Base-by-base conservation (phyloP, 2,113 vertebrate species). In the Megaceryle maxima region DNA sequence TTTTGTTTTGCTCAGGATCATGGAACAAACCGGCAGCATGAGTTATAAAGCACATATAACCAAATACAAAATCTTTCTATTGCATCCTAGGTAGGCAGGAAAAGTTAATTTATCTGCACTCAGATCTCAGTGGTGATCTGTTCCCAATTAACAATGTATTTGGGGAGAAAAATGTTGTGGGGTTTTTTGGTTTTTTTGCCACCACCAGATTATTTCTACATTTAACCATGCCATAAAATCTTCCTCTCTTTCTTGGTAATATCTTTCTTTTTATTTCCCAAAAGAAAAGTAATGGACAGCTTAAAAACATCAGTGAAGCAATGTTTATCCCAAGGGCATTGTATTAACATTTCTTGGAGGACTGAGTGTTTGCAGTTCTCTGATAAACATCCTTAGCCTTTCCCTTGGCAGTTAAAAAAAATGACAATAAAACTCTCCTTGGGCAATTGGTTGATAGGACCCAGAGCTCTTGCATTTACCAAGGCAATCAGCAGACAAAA, bases 301-400 rank as follows among this genome's bases (percentile, higher is more conserved):
- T 95, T 91, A 92, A 96, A 95, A 93, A 78, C 76, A 86, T 60
- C 70, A 79, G 18, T 85, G 62, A 76, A 89, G 43, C 57, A 77
- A 31, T 59, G 78, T 79, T 94, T 95, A 88, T 92, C 92, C 77
- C 83, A 62, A 82, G 41, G 80, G 83, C 63, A 78, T 81, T 87
- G 46, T 74, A 84, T 69, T 29, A 79, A 70, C 66, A 69, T 92
- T 94, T 96, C 78, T 94, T 85, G 77, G 51, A 92, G 74, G 35
- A 83, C 22, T 80, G 73, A 83, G 66, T 81, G 51, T 62, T 96
- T 90, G 77, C 84, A 83, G 44, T 39, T 94, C 48, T 79, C 74
- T 94, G 95, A 94, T 83, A 87, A 95, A 89, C 70, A 94, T 11
- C 50, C 39, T 92, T 46, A 67, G 73, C 41, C 62, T 88, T 92